Base-by-base conservation (phyloP, 2,797 vertebrate genomes). In the Enteromius treurensis region DNA sequence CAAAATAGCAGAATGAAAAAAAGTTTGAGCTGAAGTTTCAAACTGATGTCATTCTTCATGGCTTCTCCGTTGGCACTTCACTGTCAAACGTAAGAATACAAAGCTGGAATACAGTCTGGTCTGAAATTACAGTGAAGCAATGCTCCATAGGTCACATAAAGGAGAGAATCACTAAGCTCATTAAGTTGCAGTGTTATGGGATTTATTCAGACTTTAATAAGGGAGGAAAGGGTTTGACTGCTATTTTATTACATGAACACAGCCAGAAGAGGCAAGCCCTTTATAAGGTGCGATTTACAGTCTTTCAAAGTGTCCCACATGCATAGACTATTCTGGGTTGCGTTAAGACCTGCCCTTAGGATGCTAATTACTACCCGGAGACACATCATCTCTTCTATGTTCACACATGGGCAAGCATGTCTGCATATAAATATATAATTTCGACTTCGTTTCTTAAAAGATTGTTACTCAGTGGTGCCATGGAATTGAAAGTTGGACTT, bases 351-450 rank as follows among this genome's bases (percentile, higher is more conserved):
- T 83, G 74, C 80, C 80, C 85, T 73, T 51, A 79, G 79, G 83
- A 77, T 73, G 80, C 68, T 87, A 86, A 87, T 87, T 86, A 88
- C 77, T 84, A 86, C 80, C 80, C 65, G n/a, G 21, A 67, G 58
- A 80, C 77, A 81, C 68, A 77, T 62, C 58, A 74, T 84, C 32
- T 62, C 62, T 53, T 47, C 32, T 68, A 40, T 69, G 64, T 65
- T 75, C 51, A 68, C 51, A 73, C 71, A 73, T 58, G 81, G 77
- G 53, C 67, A 62, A 77, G 75, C 83, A 73, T 82, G 78, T 81
- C 58, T 84, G 80, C 76, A 34, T 68, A 51, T 49, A 77, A 60
- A 60, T 60, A 32, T 34, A 29, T 45, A 7, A 55, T 82, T 67
- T 55, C 3, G 37, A 55, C 10, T 77, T 60, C 42, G 40, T 69